Evolutionary conservation across 2,888 invertebrate genomes (phyloP).

Genomic region (Cheilosia impressa): DNA sequence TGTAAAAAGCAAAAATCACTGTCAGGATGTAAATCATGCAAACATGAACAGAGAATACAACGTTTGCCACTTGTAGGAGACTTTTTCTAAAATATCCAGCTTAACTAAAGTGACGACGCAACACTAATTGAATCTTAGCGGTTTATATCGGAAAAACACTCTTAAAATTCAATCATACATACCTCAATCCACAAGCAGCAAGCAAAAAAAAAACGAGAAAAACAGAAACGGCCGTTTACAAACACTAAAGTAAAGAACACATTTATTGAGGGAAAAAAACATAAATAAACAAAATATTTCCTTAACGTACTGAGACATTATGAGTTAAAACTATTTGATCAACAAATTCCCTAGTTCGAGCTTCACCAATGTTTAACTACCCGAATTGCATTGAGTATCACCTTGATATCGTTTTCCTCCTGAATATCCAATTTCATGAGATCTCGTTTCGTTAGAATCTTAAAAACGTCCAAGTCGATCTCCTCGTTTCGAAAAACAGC

Average conservation of each 20-base stretch:
- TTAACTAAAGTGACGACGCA: no score
- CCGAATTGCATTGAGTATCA: constrained; percentile 38
- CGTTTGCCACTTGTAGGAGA: no score
- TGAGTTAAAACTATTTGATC: background rate
- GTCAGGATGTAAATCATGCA: no score
- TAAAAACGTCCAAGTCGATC: constrained; percentile 66
- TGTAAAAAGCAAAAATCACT: no score
- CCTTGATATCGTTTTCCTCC: constrained; percentile 44
- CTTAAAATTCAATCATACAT: background rate
- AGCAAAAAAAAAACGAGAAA: no score
- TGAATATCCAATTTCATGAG: constrained; percentile 47
- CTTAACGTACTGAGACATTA: background rate
- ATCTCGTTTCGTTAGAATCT: constrained; percentile 56
- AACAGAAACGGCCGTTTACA: background rate
- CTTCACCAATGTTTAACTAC: constrained; percentile 24
- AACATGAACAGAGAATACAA: no score
- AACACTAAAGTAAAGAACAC: background rate
- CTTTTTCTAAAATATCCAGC: no score
- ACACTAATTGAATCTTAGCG: no score
- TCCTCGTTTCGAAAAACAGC: constrained; percentile 56
- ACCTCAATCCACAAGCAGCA: background rate
- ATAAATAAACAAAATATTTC: background rate
- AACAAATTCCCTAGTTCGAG: background rate
- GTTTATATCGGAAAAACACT: no score
- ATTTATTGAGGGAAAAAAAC: constrained; percentile 24